Base-by-base conservation (phyloP, 2,888 invertebrate species). In the Drosophila differens region DNA sequence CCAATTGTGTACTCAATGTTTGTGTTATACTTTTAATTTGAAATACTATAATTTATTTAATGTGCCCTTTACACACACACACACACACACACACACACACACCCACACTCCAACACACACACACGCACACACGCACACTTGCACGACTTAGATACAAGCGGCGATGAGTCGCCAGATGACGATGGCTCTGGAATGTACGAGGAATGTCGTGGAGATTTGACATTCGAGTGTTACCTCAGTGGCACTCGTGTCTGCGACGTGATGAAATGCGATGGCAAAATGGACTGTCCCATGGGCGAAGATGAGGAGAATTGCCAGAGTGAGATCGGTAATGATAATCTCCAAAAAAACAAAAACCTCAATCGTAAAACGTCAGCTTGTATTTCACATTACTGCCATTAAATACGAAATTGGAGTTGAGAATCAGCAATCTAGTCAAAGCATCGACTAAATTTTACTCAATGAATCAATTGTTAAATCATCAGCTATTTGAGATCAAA, bases 221-320 rank as follows among this genome's bases (percentile, higher is more conserved):
- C 84, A 22, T 92, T 85, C 72, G 75, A 65, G 9, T 93, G 93
- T 65, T 47, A 25, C 32, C n/a, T 49, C 19, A 91, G 85, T 73
- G 79, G 85, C 14, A 53, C 44, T 2, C 60, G 68, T 25, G 91
- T 93, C 77, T 93, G 93, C 71, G 91, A 92, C 32, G 91, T 91
- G 12, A 85, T 91, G 72, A 74, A 70, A 28, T 93, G 93, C 77
- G 93, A 93, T 74, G 89, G 85, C 41, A 54, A 19, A 2, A 62
- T 51, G 28, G 89, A 93, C 70, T 93, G 93, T 83, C 92, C 92
- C 33, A 52, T 91, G 65, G 92, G 92, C 67, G 94, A 93, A 76
- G 93, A 93, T 79, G 93, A 93, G 81, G 62, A 73, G 19, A 70
- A 82, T 68, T 93, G 93, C 76, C 55, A 0, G 7, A 2, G 3